phyloP scores from a whole-genome alignment of 2,888 invertebrate species.

The Apodemia duryi region DNA sequence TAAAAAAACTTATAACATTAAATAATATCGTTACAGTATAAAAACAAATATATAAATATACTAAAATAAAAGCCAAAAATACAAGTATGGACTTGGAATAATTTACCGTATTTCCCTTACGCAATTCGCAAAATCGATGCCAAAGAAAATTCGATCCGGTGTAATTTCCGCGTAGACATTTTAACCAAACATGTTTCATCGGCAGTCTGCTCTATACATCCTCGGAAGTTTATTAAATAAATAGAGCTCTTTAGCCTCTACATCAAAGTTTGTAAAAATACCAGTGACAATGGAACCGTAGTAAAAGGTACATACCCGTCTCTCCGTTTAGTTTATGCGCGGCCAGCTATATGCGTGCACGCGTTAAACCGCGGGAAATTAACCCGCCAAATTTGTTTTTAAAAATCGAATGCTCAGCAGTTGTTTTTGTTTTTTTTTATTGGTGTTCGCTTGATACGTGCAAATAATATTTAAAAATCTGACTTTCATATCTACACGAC shows the following conservation, averaged over 20 bases:
- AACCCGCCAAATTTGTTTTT: constrained; percentile 48
- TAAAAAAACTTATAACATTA: too few species aligned
- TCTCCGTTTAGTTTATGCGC: constrained; percentile 59
- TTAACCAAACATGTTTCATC: constrained; percentile 43
- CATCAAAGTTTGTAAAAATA: constrained; percentile 25
- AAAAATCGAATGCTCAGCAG: constrained; percentile 40
- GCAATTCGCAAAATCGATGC: constrained; percentile 25
- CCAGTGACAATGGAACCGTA: constrained; percentile 51
- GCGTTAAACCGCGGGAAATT: constrained; percentile 36
- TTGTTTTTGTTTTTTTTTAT: constrained; percentile 38
- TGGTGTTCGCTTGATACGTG: constrained; percentile 40
- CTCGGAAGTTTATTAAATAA: constrained; percentile 58
- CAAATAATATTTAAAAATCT: constrained; percentile 16
- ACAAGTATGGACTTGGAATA: background rate
- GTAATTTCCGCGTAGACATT: constrained; percentile 39
- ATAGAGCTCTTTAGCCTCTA: constrained; percentile 31
- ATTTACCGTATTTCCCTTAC: constrained; percentile 28
- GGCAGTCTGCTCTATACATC: constrained; percentile 67
- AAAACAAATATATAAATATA: too few species aligned
- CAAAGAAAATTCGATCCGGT: constrained; percentile 33
- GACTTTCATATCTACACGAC: constrained; percentile 16
- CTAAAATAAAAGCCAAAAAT: too few species aligned
- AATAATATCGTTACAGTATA: too few species aligned
- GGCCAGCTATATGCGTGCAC: constrained; percentile 52
- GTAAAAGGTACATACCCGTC: constrained; percentile 56